Conservation (phyloP, 2,113 vertebrate genomes). For the Labeo catla region DNA sequence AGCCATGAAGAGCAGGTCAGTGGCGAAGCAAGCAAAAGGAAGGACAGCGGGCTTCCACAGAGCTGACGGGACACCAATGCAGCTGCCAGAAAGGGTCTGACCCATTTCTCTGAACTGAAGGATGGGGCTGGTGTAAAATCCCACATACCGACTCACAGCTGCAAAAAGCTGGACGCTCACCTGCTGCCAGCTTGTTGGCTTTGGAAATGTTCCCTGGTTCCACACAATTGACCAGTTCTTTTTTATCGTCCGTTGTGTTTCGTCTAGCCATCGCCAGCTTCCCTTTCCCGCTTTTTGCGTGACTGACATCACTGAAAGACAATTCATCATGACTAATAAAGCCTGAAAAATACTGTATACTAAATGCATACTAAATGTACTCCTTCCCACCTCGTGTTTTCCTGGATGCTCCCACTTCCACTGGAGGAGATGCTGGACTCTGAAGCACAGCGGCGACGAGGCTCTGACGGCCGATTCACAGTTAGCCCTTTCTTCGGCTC, state of each 20-base stretch:
- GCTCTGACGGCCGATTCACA: conserved; percentile 79
- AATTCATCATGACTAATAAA: not conserved
- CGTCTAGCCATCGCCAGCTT: conserved; percentile 87
- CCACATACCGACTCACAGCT: conserved; percentile 15
- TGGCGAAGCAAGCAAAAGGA: conserved; percentile 42
- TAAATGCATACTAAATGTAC: not conserved
- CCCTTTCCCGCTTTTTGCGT: conserved; percentile 85
- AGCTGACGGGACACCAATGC: conserved; percentile 36
- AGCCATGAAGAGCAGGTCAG: conserved; percentile 44
- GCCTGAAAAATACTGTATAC: not conserved
- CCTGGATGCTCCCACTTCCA: conserved; percentile 77
- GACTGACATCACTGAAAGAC: conserved; percentile 72
- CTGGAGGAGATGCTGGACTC: conserved; percentile 96
- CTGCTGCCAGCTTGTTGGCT: conserved; percentile 85
- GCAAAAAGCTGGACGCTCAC: conserved; percentile 72
- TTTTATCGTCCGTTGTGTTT: conserved; percentile 90
- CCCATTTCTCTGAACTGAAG: conserved; percentile 39
- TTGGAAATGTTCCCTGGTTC: conserved; percentile 89
- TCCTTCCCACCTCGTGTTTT: conserved; percentile 33
- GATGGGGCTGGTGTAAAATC: conserved; percentile 25
- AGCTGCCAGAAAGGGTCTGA: conserved; percentile 4
- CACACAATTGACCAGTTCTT: conserved; percentile 82
- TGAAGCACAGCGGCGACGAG: conserved; percentile 93
- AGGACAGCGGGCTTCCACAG: conserved; percentile 42
- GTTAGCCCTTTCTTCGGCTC: conserved; percentile 73